These are phyloP conservation scores for Trichogramma evanescens DNA, from an alignment of 2,888 invertebrate genomes.

Conservation along the genomic window DNA sequence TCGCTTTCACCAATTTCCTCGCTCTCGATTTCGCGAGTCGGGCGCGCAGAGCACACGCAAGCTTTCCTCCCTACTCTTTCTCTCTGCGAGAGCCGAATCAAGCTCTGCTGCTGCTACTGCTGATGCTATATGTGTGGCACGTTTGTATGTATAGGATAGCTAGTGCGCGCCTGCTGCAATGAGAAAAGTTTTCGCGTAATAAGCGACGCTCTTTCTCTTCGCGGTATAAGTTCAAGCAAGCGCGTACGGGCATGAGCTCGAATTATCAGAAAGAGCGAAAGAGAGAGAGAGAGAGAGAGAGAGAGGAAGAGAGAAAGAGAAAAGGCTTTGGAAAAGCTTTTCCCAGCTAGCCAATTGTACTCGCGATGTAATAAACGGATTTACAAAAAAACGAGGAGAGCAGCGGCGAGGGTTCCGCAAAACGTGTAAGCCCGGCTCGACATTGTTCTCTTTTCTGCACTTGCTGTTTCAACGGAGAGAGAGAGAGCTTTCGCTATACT, in stretches of 20 bases:
- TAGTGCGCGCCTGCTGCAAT: constrained; percentile 27
- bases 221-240: background rate
- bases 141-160: no score
- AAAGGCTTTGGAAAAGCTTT: no score
- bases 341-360: no score
- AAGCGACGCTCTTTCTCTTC: constrained; percentile 28
- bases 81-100: constrained; percentile 11
- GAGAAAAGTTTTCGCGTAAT: constrained; percentile 42
- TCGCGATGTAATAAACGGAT: constrained; percentile 13
- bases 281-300: no score
- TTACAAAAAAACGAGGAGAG: constrained; percentile 1
- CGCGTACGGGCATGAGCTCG: no score
- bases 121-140: no score
- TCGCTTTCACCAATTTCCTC: no score
- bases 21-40: no score
- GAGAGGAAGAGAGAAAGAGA: no score
- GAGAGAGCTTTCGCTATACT: background rate
- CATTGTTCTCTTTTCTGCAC: background rate
- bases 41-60: no score
- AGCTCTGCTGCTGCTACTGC: background rate
- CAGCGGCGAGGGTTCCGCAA: background rate
- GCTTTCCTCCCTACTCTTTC: background rate
- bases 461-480: background rate
- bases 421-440: no score
- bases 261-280: no score